Base-by-base conservation (phyloP, 2,113 vertebrate genomes). In the Dasypus novemcinctus region DNA sequence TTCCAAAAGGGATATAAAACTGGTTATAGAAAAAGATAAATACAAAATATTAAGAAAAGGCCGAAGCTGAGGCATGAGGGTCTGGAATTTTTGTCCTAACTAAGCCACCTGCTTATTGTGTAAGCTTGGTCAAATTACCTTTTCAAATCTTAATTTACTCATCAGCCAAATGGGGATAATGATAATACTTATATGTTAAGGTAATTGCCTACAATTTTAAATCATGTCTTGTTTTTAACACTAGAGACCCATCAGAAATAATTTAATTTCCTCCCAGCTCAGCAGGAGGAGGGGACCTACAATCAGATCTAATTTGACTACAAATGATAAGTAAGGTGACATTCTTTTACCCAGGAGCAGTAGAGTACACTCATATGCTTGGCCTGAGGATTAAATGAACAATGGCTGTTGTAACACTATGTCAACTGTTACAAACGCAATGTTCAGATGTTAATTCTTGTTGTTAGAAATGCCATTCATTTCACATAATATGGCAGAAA, bases 291-390 rank as follows among this genome's bases (percentile, higher is more conserved):
- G 5, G 36, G 5, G 1, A 91, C 17, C 52, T 25, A 57, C 8
- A 82, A 31, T 38, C 46, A 80, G 63, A 91, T 81, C 59, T 85
- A 72, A 94, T 91, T 33, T 93, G 83, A 85, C 57, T 87, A 23
- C 18, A 88, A 93, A 91, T 1, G 52, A 1, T 21, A 79, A 20
- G 25, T 52, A 23, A 71, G 59, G 52, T 82, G 38, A 41, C 72
- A 86, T 21, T 74, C 31, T 29, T 4, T 59, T 2, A 80, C 36
- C 29, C 9, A 27, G 74, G 25, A 83, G 54, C 27, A 3, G n/a
- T 21, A 10, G 7, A 78, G 27, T 14, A 91, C 36, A 93, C 68
- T 80, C 71, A 74, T 14, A 72, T 20, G 21, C 57, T 64, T 76
- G 29, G 3, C 46, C 25, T 64, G 31, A 89, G 79, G 38, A 43